Evolutionary conservation across 1,140 invertebrate genomes (phyloP).

Genomic region (Babylonia areolata): DNA sequence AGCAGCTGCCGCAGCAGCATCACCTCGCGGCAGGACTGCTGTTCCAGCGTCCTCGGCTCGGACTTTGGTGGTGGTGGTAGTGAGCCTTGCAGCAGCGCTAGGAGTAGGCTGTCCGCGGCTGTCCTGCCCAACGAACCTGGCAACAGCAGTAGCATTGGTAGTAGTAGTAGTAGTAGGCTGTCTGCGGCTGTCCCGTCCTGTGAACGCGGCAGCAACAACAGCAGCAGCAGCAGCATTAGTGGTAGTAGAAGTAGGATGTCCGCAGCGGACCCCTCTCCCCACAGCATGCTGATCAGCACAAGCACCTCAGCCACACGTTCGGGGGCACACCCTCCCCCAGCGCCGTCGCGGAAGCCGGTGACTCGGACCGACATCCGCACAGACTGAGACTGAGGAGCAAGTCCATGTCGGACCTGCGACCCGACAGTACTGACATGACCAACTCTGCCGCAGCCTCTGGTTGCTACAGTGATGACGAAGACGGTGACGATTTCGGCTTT

Average conservation of each 20-base stretch:
- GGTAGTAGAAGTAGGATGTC: too few species aligned
- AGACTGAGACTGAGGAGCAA: constrained; percentile 48
- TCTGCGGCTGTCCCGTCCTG: background rate
- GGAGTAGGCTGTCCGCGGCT: background rate
- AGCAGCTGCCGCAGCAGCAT: constrained; percentile 30
- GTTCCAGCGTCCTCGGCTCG: background rate
- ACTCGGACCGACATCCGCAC: background rate
- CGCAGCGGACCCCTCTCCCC: background rate
- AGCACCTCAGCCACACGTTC: background rate
- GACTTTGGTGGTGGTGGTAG: background rate
- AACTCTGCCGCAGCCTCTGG: background rate
- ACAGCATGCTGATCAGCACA: background rate
- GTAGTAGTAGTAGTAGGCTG: background rate
- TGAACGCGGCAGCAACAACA: background rate
- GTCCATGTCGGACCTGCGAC: constrained; percentile 61
- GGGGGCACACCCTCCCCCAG: background rate
- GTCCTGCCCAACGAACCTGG: background rate
- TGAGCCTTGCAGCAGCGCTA: background rate
- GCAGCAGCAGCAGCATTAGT: background rate
- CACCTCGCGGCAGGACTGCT: background rate
- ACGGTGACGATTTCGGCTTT: constrained; percentile 71
- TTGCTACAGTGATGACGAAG: constrained; percentile 63
- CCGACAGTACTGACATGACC: constrained; percentile 30
- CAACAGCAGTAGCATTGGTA: background rate
- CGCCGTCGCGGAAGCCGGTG: background rate